Percentiles rank a stretch among this genome's conserved stretches.
Evolutionary conservation across 2,888 invertebrate species (phyloP).

Genomic region (Cryptops parisi): DNA sequence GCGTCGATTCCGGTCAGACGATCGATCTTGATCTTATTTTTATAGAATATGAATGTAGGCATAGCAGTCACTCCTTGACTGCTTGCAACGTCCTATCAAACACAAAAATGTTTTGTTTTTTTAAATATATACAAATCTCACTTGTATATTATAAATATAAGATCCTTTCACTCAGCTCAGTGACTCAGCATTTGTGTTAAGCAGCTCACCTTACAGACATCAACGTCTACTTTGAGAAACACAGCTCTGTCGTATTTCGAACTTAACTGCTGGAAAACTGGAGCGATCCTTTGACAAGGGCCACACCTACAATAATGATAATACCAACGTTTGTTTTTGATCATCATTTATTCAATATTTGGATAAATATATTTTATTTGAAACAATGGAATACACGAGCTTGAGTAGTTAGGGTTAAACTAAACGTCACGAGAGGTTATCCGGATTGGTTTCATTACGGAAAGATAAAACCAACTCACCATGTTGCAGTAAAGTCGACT

Average conservation of each 20-base stretch:
- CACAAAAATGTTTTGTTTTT: neutral
- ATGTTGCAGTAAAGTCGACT: conserved; percentile 86
- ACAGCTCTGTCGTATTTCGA: conserved; percentile 72
- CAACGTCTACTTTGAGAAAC: conserved; percentile 90
- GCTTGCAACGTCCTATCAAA: conserved; percentile 54
- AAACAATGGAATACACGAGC: too few species aligned
- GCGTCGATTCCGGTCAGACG: conserved; percentile 78
- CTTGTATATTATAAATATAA: neutral
- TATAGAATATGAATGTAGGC: conserved; percentile 96
- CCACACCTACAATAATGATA: conserved; percentile 59
- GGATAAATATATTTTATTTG: too few species aligned
- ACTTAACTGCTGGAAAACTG: conserved; percentile 77
- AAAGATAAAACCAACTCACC: conserved; percentile 43
- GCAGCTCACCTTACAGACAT: conserved; percentile 50
- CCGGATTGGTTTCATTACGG: neutral
- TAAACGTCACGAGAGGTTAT: too few species aligned
- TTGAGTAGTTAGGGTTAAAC: too few species aligned
- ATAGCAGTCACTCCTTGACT: conserved; percentile 83
- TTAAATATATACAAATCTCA: neutral
- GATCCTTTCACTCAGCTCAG: too few species aligned
- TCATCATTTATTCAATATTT: too few species aligned
- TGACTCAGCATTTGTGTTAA: neutral
- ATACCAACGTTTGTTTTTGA: too few species aligned
- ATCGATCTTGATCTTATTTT: conserved; percentile 74
- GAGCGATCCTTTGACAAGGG: conserved; percentile 88